Evolutionary conservation across 23 tunicate genomes (phyloP), one percentile per base, ranked within the genome.

Genomic region (Trididemnum clinides): DNA sequence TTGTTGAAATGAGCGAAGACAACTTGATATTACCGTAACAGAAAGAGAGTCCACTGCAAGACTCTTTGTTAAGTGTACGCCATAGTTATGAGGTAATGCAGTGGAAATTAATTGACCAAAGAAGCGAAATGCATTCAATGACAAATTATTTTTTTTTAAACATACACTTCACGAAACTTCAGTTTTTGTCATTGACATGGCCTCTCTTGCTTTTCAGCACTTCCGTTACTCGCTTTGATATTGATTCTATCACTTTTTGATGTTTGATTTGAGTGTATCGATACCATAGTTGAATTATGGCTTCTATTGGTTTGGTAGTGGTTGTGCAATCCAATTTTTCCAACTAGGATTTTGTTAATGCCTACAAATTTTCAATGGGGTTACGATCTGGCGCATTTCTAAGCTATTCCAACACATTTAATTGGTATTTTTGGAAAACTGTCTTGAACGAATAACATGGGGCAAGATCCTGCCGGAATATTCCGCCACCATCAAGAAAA

Each of bases 281-380:
- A 63, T 63, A 63, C 71, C 71, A 63, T 63, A 63, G 21, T 63
- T 63, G 71, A 63, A 63, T 63, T 15, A 10, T 44, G 15, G 15
- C 15, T 22, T 22, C n/a, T 22, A 10, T 63, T 63, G 30, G 36
- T 21, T 70, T 70, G 77, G 77, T 28, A 36, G 30, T 70, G 77
- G 77, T 70, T 70, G 77, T 70, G 77, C 77, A 70, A 70, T 70
- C 77, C 77, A 70, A 70, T 70, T 70, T 30, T 33, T 63, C 21
- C n/a, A 63, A 25, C 71, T 25, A 22, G n/a, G 71, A 63, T 63
- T 63, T 63, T n/a, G 71, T 70, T 10, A 70, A 26, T 70, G 77
- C 77, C 77, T 21, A 31, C 39, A 70, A 70, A 70, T 70, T 70
- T 31, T 70, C 36, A 27, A 70, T 70, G 77, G 77, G 77, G 77